phyloP scores from a whole-genome alignment of 2,797 vertebrate species.

The Amblyraja radiata region DNA sequence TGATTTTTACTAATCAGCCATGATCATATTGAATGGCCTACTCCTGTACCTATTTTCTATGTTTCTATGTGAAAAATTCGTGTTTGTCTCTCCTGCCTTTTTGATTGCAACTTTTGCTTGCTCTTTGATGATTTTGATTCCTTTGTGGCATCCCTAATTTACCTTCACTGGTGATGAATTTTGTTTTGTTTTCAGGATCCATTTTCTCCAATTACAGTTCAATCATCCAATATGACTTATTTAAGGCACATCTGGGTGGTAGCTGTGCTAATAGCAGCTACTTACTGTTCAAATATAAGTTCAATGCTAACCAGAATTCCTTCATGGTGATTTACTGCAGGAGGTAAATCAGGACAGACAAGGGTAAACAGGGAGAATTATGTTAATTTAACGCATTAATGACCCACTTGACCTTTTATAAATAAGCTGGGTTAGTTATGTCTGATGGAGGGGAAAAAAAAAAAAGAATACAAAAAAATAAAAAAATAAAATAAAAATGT shows the following conservation, averaged over 20 bases:
- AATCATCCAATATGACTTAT: slow-evolving; percentile 1
- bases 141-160: background rate
- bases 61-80: too few relatives aligned
- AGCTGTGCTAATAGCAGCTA: slow-evolving; percentile 22
- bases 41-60: too few relatives aligned
- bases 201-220: background rate
- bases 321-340: slow-evolving; percentile 28
- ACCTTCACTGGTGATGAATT: background rate
- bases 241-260: background rate
- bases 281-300: slow-evolving; percentile 8
- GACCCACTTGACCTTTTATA: slow-evolving; percentile 35
- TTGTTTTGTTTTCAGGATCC: background rate
- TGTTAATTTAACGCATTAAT: slow-evolving; percentile 35
- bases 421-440: slow-evolving; percentile 28
- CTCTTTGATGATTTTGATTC: background rate
- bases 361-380: slow-evolving; percentile 33
- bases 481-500: too few relatives aligned
- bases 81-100: background rate
- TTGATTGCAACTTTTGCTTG: background rate
- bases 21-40: too few relatives aligned
- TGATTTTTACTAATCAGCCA: too few relatives aligned
- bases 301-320: background rate
- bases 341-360: slow-evolving; percentile 31
- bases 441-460: background rate
- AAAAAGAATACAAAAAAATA: too few relatives aligned